These are phyloP conservation scores for Steatornis caripensis DNA, from an alignment of 2,113 vertebrate species.

Conservation along the genomic window DNA sequence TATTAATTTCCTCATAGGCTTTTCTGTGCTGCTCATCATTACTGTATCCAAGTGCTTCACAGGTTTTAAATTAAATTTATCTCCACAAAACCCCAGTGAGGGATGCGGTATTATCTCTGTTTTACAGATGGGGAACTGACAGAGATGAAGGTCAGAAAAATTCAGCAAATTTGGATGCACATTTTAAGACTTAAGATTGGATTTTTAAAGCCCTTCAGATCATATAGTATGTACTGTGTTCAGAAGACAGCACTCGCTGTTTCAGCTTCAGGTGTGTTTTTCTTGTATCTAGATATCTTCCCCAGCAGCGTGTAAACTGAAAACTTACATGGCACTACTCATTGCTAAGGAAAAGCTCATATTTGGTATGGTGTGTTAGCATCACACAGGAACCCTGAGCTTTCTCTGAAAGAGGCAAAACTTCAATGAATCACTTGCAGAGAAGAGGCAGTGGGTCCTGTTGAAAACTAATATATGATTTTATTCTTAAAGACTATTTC, in stretches of 20 bases:
- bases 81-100: slow-evolving; percentile 15
- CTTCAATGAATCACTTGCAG: not conserved
- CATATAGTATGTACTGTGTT: not conserved
- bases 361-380: not conserved
- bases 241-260: not conserved
- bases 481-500: not conserved
- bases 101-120: slow-evolving; percentile 9
- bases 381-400: not conserved
- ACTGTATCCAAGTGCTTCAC: slow-evolving; percentile 6
- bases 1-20: slow-evolving; percentile 40
- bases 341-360: accelerated
- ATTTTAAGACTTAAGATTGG: not conserved
- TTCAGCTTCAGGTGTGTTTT: not conserved
- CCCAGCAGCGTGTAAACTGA: not conserved
- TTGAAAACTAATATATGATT: not conserved
- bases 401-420: not conserved
- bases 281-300: not conserved
- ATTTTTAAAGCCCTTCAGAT: not conserved
- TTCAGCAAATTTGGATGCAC: slow-evolving; percentile 5
- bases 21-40: slow-evolving; percentile 9
- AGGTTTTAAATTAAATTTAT: slow-evolving; percentile 57
- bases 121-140: slow-evolving; percentile 25
- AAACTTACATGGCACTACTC: not conserved
- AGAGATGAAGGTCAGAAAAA: slow-evolving; percentile 46
- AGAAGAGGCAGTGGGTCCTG: not conserved